Evolutionary conservation across 1,140 invertebrate species (phyloP), one percentile per base, ranked within the genome.

Genomic region (Chymomyza costata): DNA sequence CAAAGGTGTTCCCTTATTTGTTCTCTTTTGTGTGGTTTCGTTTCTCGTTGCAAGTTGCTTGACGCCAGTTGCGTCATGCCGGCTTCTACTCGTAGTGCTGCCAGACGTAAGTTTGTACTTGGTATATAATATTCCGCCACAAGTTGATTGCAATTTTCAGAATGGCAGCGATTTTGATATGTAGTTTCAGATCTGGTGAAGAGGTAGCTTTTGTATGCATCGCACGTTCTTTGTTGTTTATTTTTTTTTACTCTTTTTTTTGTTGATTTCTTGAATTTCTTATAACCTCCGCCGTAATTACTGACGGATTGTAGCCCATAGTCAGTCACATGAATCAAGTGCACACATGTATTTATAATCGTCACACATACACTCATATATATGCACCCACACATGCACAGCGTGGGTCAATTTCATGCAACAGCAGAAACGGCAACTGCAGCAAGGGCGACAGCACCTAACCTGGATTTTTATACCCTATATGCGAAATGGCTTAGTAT

Each of bases 241-340:
- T n/a, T n/a, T n/a, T n/a, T n/a, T n/a, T n/a, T n/a, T n/a, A n/a
- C n/a, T n/a, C n/a, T n/a, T n/a, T 69, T 76, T 76, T 76, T 76
- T 71, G 71, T 78, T 76, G 71, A 76, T 71, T 76, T 76, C 71
- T 78, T 78, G 71, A 71, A 76, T 76, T 76, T 76, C 71, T 76
- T 73, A 76, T 78, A 71, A 60, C 44, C 49, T 31, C 18, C 7
- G 14, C 10, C 11, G 11, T 6, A 7, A 7, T 2, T 19, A 31
- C 40, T 6, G 3, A 21, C 7, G 15, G n/a, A n/a, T n/a, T n/a
- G n/a, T n/a, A 25, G 38, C 7, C 40, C 21, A 45, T 25, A 60
- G 62, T 61, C 43, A 55, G 52, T 64, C 56, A 55, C 61, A 64
- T 59, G 61, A 41, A 61, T 65, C 57, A 58, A 60, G 55, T 52